Base-by-base conservation (phyloP, 1,140 invertebrate species). In the Phenacoccus solenopsis region DNA sequence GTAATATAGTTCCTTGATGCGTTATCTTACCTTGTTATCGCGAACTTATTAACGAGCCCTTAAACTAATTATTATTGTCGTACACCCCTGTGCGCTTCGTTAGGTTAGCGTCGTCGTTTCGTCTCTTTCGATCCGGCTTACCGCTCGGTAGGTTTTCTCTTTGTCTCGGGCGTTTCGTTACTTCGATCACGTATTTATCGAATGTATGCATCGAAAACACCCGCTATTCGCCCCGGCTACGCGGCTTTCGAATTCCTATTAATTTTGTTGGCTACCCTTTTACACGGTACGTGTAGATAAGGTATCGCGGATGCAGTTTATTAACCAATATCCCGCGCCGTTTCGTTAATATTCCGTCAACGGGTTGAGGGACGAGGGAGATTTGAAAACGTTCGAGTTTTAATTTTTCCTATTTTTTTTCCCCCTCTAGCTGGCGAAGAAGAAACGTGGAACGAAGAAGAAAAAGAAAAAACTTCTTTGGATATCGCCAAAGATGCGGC, bases 271-370 rank as follows among this genome's bases (percentile, higher is more conserved):
- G 38, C 38, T 49, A 49, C 38, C 38, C 38, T 49, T 49, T 49
- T 49, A 49, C 38, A 49, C 38, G 38, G 38, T 49, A 13, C 13
- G 13, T 32, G 13, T 32, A 49, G 38, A 49, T 27, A 64, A 64
- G 3, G 22, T 64, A 64, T 64, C 59, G 22, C 59, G 59, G 59
- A 64, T 64, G 59, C 20, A 27, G 59, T 64, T 64, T 64, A 64
- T 64, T 64, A 64, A 64, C 20, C 25, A 64, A 64, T 64, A 64
- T 64, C 59, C 59, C 59, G 20, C 25, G 22, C n/a, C n/a, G 59
- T 27, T 64, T 64, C 59, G 59, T 64, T 64, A 64, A 64, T 64
- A 64, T 64, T 64, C 59, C 59, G 13, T 64, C 59, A 27, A 64
- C 20, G 20, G 5, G 5, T 7, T 32, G 30, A 7, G 5, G 5